phyloP scores from a whole-genome alignment of 1,140 invertebrate species.

The Melanaphis sacchari region DNA sequence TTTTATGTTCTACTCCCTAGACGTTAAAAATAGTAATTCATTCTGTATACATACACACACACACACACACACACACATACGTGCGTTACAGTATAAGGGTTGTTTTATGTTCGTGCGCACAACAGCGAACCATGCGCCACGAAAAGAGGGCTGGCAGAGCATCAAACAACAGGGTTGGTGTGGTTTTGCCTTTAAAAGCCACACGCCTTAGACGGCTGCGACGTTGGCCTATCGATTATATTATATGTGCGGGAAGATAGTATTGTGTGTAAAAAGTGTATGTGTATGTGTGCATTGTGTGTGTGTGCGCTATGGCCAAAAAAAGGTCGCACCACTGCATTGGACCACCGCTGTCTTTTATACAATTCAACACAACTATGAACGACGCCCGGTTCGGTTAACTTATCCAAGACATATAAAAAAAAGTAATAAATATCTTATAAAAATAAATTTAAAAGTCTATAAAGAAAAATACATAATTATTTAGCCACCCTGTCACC shows the following conservation, averaged over 20 bases:
- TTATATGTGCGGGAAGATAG: slow-evolving; percentile 10
- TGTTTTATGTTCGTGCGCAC: neutral
- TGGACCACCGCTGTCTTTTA: neutral
- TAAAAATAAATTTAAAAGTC: slow-evolving; percentile 17
- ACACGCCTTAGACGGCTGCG: neutral
- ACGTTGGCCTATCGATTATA: slow-evolving; percentile 15
- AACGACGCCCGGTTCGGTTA: too few species aligned
- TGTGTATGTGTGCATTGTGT: too few species aligned
- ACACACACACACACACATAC: neutral
- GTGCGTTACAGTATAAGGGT: neutral
- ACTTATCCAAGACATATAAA: neutral
- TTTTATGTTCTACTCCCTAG: neutral
- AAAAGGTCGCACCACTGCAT: neutral
- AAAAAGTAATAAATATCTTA: neutral
- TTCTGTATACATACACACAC: neutral
- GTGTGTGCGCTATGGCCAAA: neutral
- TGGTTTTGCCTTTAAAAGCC: neutral
- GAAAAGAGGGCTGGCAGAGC: neutral
- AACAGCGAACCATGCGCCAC: neutral
- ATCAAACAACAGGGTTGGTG: neutral
- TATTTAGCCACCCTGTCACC: neutral
- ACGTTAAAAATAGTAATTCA: neutral
- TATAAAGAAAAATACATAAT: neutral
- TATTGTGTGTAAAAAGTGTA: neutral
- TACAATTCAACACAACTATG: neutral